phyloP scores from a whole-genome alignment of 2,888 invertebrate species.

The Drosophila paranaensis region DNA sequence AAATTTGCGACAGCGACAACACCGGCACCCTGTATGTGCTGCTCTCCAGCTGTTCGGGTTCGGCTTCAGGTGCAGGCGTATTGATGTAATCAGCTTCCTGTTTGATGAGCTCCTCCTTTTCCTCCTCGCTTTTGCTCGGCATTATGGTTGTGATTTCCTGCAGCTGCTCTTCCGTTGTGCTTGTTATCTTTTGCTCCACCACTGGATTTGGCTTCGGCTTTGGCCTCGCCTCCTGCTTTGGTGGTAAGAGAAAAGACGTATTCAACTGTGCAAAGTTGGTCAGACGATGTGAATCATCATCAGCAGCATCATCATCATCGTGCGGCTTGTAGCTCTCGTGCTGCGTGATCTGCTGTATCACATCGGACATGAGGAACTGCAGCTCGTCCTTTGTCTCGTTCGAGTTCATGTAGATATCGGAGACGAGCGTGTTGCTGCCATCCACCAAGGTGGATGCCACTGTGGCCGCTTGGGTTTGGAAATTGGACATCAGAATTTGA shows the following conservation, averaged over 20 bases:
- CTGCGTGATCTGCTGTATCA: slow-evolving; percentile 81
- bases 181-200: slow-evolving; percentile 16
- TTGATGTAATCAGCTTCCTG: slow-evolving; percentile 49
- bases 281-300: slow-evolving; percentile 70
- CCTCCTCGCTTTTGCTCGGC: slow-evolving; percentile 38
- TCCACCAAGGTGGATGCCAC: slow-evolving; percentile 84
- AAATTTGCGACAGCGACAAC: slow-evolving; percentile 68
- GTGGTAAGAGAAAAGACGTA: slow-evolving; percentile 71
- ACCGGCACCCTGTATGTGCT: slow-evolving; percentile 61
- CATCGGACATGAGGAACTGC: slow-evolving; percentile 83
- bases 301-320: not conserved
- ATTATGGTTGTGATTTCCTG: slow-evolving; percentile 46
- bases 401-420: slow-evolving; percentile 66
- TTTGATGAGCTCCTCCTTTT: slow-evolving; percentile 41
- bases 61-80: slow-evolving; percentile 3
- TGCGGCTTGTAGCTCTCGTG: slow-evolving; percentile 37
- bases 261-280: slow-evolving; percentile 82
- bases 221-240: slow-evolving; percentile 1
- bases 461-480: slow-evolving; percentile 84
- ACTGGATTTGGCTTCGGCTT: slow-evolving; percentile 2
- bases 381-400: slow-evolving; percentile 82
- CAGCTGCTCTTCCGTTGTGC: slow-evolving; percentile 12
- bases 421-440: slow-evolving; percentile 65
- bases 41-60: slow-evolving; percentile 34
- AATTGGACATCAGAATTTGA: slow-evolving; percentile 82